Percentiles rank a stretch among this genome's conserved stretches.
Evolutionary conservation across 1,140 invertebrate genomes (phyloP).

Genomic region (Saccostrea cuccullata): DNA sequence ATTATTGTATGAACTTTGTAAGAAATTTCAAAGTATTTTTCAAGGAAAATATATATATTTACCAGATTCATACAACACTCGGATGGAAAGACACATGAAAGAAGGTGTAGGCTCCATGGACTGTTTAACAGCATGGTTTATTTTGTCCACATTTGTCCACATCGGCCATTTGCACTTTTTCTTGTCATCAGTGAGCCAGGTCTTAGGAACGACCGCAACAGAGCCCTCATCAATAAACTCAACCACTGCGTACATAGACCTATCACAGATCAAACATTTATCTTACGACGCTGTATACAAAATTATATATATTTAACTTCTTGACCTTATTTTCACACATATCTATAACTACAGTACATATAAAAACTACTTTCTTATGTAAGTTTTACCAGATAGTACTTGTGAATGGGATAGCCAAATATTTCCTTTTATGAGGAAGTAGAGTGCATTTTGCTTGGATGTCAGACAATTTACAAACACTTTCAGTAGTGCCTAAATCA

Average conservation of each 20-base stretch:
- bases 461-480: neutral
- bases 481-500: neutral
- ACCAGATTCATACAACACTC: conserved; percentile 38
- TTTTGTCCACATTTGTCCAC: neutral
- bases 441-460: neutral
- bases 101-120: neutral
- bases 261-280: too few species aligned
- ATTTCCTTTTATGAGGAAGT: neutral
- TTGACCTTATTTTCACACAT: neutral
- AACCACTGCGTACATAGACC: too few species aligned
- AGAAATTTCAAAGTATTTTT: neutral
- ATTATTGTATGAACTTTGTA: neutral
- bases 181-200: neutral
- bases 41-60: conserved; percentile 17
- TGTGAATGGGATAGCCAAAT: conserved; percentile 27
- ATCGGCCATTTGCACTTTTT: neutral
- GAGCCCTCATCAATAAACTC: too few species aligned
- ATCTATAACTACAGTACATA: neutral
- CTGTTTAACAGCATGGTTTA: neutral
- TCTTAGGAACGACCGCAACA: too few species aligned
- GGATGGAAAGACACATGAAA: neutral
- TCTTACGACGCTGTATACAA: conserved; percentile 7
- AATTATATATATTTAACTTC: neutral
- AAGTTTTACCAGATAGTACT: conserved; percentile 37
- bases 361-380: neutral